Conservation (phyloP, 2,113 vertebrate genomes). For the Oceanites oceanicus region DNA sequence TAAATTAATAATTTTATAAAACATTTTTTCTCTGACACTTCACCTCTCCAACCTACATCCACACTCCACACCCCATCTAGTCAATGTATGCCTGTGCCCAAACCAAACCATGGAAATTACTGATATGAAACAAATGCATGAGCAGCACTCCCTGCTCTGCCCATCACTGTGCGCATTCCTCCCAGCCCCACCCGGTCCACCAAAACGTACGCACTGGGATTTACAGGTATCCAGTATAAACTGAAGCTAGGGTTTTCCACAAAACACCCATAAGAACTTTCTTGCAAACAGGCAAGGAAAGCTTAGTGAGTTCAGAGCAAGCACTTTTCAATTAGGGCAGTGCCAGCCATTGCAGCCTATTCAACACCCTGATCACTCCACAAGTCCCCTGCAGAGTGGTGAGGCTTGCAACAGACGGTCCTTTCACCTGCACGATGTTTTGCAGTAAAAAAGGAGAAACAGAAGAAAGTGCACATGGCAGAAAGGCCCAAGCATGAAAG, state of each 20-base stretch:
- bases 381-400: not conserved
- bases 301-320: not conserved
- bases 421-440: not conserved
- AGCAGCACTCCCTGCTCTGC: not conserved
- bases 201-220: not conserved
- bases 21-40: not conserved
- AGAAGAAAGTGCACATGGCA: not conserved
- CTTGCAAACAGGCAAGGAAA: not conserved
- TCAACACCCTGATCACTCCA: fast-evolving
- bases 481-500: not conserved
- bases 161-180: not conserved
- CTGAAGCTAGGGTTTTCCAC: not conserved
- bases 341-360: not conserved
- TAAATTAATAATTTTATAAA: not conserved
- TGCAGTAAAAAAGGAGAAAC: not conserved
- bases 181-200: not conserved
- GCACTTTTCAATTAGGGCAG: not conserved
- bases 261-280: not conserved
- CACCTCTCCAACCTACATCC: not conserved
- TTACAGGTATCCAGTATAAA: not conserved
- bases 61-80: not conserved
- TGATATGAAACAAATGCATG: not conserved
- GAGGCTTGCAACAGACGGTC: not conserved
- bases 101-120: not conserved
- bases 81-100: not conserved